Percentiles rank a stretch among this genome's conserved stretches.
These are phyloP conservation scores for Onychomys torridus DNA, from an alignment of 2,797 vertebrate species.

Conservation along the genomic window DNA sequence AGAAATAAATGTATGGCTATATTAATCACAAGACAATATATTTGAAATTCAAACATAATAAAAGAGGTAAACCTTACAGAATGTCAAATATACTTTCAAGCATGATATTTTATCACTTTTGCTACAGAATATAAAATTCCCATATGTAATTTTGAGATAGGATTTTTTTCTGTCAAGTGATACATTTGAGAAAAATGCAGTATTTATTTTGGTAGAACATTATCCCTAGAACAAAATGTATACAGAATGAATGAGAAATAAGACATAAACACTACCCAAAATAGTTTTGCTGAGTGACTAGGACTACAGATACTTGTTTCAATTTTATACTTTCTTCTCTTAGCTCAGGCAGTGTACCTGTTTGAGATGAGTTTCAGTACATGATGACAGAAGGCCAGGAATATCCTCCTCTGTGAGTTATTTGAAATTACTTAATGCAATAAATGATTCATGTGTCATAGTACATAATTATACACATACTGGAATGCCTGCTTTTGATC, in stretches of 20 bases:
- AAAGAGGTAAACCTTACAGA: neutral
- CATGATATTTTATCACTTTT: slow-evolving; percentile 16
- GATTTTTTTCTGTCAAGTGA: neutral
- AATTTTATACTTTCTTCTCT: neutral
- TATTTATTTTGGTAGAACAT: neutral
- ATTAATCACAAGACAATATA: neutral
- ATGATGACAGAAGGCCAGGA: neutral
- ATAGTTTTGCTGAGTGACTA: neutral
- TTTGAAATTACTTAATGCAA: slow-evolving; percentile 32
- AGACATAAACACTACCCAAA: neutral
- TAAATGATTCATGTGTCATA: neutral
- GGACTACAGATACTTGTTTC: slow-evolving; percentile 24
- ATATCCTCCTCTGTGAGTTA: neutral
- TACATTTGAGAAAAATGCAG: neutral
- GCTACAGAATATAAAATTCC: neutral
- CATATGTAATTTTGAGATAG: neutral
- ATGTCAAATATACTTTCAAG: neutral
- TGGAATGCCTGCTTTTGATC: neutral
- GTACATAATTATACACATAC: neutral
- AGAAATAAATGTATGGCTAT: neutral
- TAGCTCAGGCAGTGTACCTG: neutral
- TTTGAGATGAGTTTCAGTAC: slow-evolving; percentile 44
- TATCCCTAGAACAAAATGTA: neutral
- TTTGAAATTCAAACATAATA: neutral
- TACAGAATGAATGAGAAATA: slow-evolving; percentile 35